Base-by-base conservation (phyloP, 2,888 invertebrate genomes). In the Muscina levida region DNA sequence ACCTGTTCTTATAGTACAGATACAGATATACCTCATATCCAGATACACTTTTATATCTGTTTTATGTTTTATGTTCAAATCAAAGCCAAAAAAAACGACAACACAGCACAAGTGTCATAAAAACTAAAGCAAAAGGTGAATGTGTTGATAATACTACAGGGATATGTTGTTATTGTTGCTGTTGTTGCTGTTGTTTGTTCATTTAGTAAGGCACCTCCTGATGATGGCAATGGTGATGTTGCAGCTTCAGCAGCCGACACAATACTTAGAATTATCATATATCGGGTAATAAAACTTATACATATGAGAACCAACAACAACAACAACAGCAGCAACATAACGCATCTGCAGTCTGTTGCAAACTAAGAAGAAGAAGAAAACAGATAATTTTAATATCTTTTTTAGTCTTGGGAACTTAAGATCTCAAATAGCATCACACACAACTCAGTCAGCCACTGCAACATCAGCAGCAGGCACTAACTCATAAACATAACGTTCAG, bases 41-140 rank as follows among this genome's bases (percentile, higher is more conserved):
- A 13, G 42, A 11, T 62, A 22, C 59, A 59, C n/a, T 62, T 62
- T 62, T 62, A 42, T 42, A 19, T 42, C 62, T 42, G 62, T 39
- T 62, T 62, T 62, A 62, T 19, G 42, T 62, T 39, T 62, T 15
- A 5, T 59, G 6, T 39, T 39, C 31, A 37, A 37, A 59, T 15
- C 37, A 59, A 17, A 26, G 31, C 57, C n/a, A 1, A 53, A 10
- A 53, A 31, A n/a, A 57, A 17, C 15, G 10, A 10, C 39, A 3
- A n/a, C 13, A 8, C 62, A 62, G 39, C 39, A 19, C 39, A 62
- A 2, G n/a, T 74, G 74, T 68, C 81, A 75, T 81, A 81, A 81
- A 81, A 77, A 68, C 48, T 24, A 81, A 73, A 70, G 59, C 56
- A n/a, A 65, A 39, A 81, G 71, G 56, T 77, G 77, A 81, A 81